Base-by-base conservation (phyloP, 2,797 vertebrate genomes). In the Pangasius larnaudii region DNA sequence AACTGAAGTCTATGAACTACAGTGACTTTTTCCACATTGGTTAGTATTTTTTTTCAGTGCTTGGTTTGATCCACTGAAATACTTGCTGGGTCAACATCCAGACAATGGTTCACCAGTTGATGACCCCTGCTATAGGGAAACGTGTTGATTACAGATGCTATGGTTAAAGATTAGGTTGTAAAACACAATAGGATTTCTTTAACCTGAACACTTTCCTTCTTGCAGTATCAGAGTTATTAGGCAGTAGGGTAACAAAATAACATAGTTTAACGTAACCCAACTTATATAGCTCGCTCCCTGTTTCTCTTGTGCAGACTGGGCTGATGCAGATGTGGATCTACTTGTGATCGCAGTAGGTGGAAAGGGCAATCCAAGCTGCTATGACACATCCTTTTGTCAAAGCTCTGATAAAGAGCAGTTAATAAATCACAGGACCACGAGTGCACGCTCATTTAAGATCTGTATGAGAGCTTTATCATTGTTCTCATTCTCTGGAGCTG, bases 361-460 rank as follows among this genome's bases (percentile, higher is more conserved):
- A 83, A 83, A 89, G 77, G 58, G 24, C 42, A 67, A 84, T 58
- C 67, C 80, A n/a, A 53, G 49, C 79, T 86, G n/a, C 79, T 67
- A 77, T 86, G 88, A 59, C 79, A 24, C 69, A 85, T 88, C 78
- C 88, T 79, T 84, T 86, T 87, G 58, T 84, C 78, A 88, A 88
- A 87, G 74, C 67, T 58, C 30, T 67, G 85, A 85, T 86, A 88
- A 89, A 89, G 65, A 87, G 79, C 58, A 67, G 85, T 85, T 91
- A 88, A 89, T 91, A 84, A 87, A 89, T 84, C 56, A 39, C 16
- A 5, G n/a, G 72, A 49, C 59, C 19, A 11, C 18, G 79, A 58
- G 58, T 39, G 33, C 74, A 49, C 1, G n/a, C 78, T 82, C 69
- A 78, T 83, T 90, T 84, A 61, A 87, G 85, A 88, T 75, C 84